Evolutionary conservation across 2,888 invertebrate species (phyloP).

Genomic region (Minunthozetes semirufus): DNA sequence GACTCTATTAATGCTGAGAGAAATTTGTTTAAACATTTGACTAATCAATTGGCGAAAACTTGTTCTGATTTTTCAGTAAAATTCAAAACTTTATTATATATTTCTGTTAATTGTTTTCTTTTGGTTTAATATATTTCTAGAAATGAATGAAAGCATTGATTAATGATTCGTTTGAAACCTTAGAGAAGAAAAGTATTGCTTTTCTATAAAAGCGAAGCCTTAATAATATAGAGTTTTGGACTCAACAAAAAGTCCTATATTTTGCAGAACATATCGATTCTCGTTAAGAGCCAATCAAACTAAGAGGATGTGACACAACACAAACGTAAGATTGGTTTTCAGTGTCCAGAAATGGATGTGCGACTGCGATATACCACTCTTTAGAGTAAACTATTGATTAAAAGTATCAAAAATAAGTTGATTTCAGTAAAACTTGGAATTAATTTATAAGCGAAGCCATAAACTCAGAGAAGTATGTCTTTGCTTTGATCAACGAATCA

Average conservation of each 20-base stretch:
- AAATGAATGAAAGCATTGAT: neutral
- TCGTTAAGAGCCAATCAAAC: slow-evolving; percentile 18
- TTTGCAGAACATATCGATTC: neutral
- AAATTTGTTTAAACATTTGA: neutral
- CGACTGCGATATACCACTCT: neutral
- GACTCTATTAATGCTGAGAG: neutral
- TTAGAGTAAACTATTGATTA: too few species aligned
- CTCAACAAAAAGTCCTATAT: neutral
- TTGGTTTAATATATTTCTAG: neutral
- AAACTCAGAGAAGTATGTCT: too few species aligned
- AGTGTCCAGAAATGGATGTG: neutral
- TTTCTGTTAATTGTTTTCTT: neutral
- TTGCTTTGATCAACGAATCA: too few species aligned
- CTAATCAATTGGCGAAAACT: neutral
- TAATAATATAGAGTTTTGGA: slow-evolving; percentile 8
- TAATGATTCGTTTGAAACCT: neutral
- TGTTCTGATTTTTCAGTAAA: neutral
- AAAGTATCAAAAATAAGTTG: too few species aligned
- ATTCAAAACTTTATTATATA: neutral
- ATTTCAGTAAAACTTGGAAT: too few species aligned
- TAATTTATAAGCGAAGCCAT: too few species aligned
- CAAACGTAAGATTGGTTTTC: neutral
- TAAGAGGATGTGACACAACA: slow-evolving; percentile 23
- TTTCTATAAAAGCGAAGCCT: slow-evolving; percentile 20
- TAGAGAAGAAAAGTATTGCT: slow-evolving; percentile 2